These are phyloP conservation scores for Trematomus bernacchii DNA, from an alignment of 2,797 vertebrate genomes.

Conservation along the genomic window DNA sequence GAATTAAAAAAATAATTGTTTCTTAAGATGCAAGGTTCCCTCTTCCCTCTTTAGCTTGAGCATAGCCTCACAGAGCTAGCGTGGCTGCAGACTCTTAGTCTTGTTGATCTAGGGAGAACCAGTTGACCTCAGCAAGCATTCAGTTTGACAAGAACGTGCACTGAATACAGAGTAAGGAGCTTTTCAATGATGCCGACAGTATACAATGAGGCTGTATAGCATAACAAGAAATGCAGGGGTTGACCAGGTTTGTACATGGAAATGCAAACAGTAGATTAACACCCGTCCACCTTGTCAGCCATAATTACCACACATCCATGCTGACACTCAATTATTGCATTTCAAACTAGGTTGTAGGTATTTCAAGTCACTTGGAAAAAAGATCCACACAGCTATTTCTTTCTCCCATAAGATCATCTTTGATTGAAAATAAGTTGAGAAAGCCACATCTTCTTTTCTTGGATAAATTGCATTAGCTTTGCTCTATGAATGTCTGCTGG, in stretches of 20 bases:
- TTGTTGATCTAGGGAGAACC: conserved; percentile 34
- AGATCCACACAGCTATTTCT: conserved; percentile 2
- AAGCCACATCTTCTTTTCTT: conserved; percentile 63
- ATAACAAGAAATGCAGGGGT: neutral
- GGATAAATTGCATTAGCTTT: conserved; percentile 63
- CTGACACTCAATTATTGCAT: conserved; percentile 35
- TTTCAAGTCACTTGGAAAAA: conserved; percentile 20
- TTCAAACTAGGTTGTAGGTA: conserved; percentile 27
- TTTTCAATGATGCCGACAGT: conserved; percentile 6
- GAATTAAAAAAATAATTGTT: conserved; percentile 11
- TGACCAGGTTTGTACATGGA: neutral
- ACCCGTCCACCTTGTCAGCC: conserved; percentile 20
- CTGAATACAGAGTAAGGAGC: conserved; percentile 35
- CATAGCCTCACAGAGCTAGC: conserved; percentile 11
- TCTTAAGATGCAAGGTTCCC: no score
- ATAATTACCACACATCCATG: conserved; percentile 38
- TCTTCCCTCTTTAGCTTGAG: no score
- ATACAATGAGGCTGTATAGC: neutral
- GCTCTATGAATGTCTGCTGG: conserved; percentile 69
- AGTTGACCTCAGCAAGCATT: conserved; percentile 41
- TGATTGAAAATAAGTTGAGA: conserved; percentile 66
- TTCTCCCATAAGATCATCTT: conserved; percentile 30
- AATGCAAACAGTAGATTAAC: conserved; percentile 7
- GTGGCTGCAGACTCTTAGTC: conserved; percentile 6
- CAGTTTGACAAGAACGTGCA: conserved; percentile 25